Percentiles rank a stretch among this genome's conserved stretches.
Evolutionary conservation across 2,888 invertebrate genomes (phyloP).

Genomic region (Tenthredo scrophulariae): DNA sequence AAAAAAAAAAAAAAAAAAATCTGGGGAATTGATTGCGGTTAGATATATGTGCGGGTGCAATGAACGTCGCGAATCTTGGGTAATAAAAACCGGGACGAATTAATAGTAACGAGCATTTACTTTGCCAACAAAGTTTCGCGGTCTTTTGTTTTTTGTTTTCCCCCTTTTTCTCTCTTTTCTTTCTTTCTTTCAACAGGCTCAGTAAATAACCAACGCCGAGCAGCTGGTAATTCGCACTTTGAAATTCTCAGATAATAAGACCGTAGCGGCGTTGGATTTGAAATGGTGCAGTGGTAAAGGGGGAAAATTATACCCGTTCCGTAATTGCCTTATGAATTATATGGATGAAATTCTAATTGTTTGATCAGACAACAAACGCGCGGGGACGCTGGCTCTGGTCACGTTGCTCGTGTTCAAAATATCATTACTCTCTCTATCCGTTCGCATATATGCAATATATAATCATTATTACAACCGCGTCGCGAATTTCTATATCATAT

Average conservation of each 20-base stretch:
- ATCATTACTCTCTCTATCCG: background rate
- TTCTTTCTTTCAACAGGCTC: background rate
- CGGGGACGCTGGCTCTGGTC: background rate
- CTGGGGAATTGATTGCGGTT: background rate
- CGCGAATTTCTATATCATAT: background rate
- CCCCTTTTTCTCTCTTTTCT: no score
- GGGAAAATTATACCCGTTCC: conserved; percentile 4
- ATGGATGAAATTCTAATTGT: conserved; percentile 10
- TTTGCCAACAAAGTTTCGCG: conserved; percentile 42
- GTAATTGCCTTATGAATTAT: conserved; percentile 20
- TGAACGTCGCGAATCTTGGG: background rate
- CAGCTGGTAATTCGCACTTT: conserved; percentile 11
- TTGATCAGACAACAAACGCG: conserved; percentile 41
- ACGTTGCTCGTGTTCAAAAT: conserved; percentile 21
- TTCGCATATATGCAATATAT: background rate
- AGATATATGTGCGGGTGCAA: background rate
- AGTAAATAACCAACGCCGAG: background rate
- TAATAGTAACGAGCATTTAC: conserved; percentile 34
- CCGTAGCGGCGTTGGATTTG: background rate
- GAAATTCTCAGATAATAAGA: conserved; percentile 27
- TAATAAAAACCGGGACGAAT: conserved; percentile 11
- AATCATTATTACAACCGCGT: background rate
- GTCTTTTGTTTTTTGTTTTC: background rate
- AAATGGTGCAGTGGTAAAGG: background rate
- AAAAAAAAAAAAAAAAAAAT: background rate